phyloP scores from a whole-genome alignment of 2,797 vertebrate species.

The Allobates femoralis region DNA sequence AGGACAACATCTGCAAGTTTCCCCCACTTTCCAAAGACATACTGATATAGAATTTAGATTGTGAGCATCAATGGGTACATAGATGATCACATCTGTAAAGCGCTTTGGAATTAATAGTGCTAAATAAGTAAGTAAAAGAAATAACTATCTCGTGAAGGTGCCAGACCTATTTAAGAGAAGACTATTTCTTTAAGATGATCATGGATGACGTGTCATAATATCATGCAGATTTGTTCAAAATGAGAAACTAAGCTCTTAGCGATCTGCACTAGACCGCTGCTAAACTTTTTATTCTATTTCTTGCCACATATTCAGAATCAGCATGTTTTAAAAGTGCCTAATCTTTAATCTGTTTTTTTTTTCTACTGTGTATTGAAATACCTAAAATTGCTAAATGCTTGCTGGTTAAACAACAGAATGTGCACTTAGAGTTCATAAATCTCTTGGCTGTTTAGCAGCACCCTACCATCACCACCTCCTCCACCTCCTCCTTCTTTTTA shows the following conservation, averaged over 20 bases:
- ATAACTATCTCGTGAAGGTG: too few relatives aligned
- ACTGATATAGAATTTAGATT: too few relatives aligned
- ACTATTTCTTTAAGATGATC: too few relatives aligned
- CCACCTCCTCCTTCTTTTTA: neutral
- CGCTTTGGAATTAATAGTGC: too few relatives aligned
- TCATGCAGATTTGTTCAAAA: neutral
- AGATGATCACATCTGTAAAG: too few relatives aligned
- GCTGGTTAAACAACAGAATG: slow-evolving; percentile 12
- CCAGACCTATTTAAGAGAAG: too few relatives aligned
- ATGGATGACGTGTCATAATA: too few relatives aligned
- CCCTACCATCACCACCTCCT: neutral
- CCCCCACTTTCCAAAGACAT: too few relatives aligned
- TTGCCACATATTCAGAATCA: neutral
- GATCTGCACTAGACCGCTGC: neutral
- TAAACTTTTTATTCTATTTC: neutral
- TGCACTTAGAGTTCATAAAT: slow-evolving; percentile 18
- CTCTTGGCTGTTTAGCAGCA: neutral
- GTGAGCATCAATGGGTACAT: too few relatives aligned
- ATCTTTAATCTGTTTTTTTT: neutral
- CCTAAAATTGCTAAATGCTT: neutral
- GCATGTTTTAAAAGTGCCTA: neutral
- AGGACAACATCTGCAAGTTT: too few relatives aligned
- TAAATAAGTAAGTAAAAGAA: too few relatives aligned
- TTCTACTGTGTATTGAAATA: neutral
- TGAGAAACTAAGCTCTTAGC: neutral